Percentiles rank a stretch among this genome's conserved stretches.
Evolutionary conservation across 2,113 vertebrate genomes (phyloP).

Genomic region (Malaclemys terrapin): DNA sequence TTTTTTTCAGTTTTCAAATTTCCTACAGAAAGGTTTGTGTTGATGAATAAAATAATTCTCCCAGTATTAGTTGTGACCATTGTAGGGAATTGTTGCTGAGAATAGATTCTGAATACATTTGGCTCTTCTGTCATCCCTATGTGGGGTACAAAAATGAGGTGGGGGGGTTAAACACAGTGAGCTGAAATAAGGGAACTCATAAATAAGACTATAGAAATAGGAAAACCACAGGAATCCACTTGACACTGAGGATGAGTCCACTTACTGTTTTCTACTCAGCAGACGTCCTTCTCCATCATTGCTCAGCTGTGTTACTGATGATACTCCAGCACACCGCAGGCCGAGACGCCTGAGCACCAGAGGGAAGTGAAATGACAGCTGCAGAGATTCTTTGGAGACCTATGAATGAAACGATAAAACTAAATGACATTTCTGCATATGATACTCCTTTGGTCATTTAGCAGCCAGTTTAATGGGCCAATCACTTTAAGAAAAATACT

Average conservation of each 20-base stretch:
- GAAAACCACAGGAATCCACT: background rate
- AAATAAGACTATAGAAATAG: background rate
- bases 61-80: background rate
- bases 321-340: background rate
- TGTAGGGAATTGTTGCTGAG: background rate
- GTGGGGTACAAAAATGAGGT: background rate
- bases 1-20: background rate
- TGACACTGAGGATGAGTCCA: background rate
- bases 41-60: background rate
- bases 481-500: background rate
- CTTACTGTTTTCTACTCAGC: background rate
- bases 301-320: background rate
- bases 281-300: background rate
- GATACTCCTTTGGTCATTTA: background rate
- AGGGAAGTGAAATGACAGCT: background rate
- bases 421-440: background rate
- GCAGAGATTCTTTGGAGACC: background rate
- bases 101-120: background rate
- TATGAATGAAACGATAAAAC: conserved; percentile 3
- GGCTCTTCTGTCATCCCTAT: background rate
- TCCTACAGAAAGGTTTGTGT: background rate
- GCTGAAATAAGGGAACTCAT: background rate
- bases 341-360: background rate
- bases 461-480: background rate
- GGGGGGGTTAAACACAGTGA: background rate